These are phyloP conservation scores for Pocillopora grandis DNA, from an alignment of 92 coral and sea anemone species.

Conservation along the genomic window DNA sequence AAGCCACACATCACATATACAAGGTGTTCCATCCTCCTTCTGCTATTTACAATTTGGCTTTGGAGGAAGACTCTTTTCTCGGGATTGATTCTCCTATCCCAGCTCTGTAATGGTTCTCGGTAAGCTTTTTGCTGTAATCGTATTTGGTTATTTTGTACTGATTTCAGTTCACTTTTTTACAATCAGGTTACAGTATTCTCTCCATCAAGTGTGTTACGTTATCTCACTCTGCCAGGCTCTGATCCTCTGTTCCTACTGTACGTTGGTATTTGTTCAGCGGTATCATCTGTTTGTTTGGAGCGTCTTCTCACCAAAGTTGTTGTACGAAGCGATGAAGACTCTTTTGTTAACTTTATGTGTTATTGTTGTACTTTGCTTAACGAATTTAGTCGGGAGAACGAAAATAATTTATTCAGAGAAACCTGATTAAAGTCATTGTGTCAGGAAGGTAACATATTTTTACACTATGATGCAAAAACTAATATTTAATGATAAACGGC, in stretches of 20 bases:
- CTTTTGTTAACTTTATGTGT: constrained; percentile 25
- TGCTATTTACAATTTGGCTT: no score
- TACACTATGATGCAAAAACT: no score
- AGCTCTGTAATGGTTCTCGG: no score
- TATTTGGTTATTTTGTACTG: not conserved
- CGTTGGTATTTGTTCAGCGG: constrained; percentile 87
- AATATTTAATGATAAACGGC: no score
- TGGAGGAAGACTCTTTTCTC: no score
- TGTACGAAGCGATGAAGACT: constrained; percentile 75
- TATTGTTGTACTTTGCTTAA: constrained; percentile 5
- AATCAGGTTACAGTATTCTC: constrained; percentile 56
- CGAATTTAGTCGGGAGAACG: not conserved
- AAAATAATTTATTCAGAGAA: not conserved
- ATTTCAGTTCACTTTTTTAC: not conserved
- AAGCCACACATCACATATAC: no score
- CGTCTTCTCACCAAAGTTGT: constrained; percentile 95
- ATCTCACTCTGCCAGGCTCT: constrained; percentile 67
- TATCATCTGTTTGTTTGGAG: constrained; percentile 99
- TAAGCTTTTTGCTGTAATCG: no score
- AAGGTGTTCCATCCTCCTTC: no score
- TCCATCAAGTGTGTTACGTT: constrained; percentile 71
- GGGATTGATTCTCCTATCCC: no score
- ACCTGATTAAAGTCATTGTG: not conserved
- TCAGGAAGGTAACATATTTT: no score
- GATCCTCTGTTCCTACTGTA: constrained; percentile 79